A percentile compares a stretch with the other conserved stretches of the same genome.
Evolutionary conservation across 2,797 vertebrate genomes (phyloP).

Genomic region (Typhlichthys subterraneus): DNA sequence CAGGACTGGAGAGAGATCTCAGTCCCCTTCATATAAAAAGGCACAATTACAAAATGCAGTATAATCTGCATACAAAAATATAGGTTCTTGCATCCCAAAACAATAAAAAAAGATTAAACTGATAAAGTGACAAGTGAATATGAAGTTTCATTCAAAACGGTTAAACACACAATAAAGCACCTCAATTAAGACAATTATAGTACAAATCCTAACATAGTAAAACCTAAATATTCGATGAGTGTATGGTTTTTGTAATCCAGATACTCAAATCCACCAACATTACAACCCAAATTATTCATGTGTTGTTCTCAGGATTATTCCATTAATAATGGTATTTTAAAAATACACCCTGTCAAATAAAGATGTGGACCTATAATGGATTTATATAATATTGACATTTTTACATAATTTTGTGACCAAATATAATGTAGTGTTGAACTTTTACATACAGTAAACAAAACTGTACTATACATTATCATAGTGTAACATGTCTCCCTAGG

Average conservation of each 20-base stretch:
- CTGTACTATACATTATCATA: too few relatives aligned
- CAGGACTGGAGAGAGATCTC: not conserved
- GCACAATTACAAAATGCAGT: slow-evolving; percentile 10
- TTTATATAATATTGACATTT: not conserved
- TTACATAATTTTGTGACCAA: not conserved
- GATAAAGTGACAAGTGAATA: not conserved
- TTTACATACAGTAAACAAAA: not conserved
- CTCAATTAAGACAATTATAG: too few relatives aligned
- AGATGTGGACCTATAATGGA: not conserved
- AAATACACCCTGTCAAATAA: too few relatives aligned
- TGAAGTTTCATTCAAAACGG: not conserved
- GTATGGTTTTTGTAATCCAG: too few relatives aligned
- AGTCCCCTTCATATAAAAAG: not conserved
- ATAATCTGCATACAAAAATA: slow-evolving; percentile 15
- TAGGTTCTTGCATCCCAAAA: not conserved
- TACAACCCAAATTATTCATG: too few relatives aligned
- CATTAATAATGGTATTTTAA: too few relatives aligned
- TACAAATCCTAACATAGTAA: too few relatives aligned
- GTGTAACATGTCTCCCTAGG: too few relatives aligned
- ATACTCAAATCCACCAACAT: too few relatives aligned
- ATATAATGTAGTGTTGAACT: not conserved
- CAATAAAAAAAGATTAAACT: not conserved
- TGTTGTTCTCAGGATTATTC: too few relatives aligned
- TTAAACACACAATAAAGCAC: not conserved
- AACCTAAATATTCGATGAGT: too few relatives aligned